phyloP scores from a whole-genome alignment of 2,797 vertebrate genomes.

The Macrochelys suwanniensis region DNA sequence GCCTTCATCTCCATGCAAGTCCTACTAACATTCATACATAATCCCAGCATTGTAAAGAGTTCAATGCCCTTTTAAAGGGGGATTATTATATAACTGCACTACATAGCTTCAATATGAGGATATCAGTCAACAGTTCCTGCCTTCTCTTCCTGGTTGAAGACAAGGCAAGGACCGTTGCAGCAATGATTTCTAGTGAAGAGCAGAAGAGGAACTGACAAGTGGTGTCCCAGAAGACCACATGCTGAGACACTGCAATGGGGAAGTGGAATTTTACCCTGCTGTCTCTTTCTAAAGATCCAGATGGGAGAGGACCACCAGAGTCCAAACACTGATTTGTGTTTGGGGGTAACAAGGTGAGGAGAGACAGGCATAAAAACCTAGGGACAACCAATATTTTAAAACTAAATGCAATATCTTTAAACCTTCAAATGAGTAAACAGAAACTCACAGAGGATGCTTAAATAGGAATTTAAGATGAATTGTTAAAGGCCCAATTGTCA shows the following conservation, averaged over 20 bases:
- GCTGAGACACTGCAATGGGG: background rate
- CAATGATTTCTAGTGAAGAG: background rate
- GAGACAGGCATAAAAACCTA: background rate
- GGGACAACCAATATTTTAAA: background rate
- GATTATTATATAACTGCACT: conserved; percentile 10
- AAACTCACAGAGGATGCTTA: background rate
- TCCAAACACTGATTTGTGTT: background rate
- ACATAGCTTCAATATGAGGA: conserved; percentile 3
- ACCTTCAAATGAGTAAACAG: background rate
- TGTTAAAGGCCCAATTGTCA: background rate
- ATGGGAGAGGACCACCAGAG: background rate
- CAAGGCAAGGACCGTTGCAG: conserved; percentile 23
- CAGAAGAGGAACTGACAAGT: conserved; percentile 18
- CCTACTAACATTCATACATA: conserved; percentile 19
- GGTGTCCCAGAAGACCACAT: conserved; percentile 15
- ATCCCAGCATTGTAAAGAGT: background rate
- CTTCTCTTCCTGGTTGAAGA: background rate
- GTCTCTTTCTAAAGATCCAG: background rate
- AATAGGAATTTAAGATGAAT: background rate
- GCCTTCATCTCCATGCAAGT: background rate
- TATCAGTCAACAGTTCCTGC: background rate
- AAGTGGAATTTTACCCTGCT: background rate
- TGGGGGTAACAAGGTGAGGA: background rate
- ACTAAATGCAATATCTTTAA: background rate
- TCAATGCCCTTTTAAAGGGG: background rate